Base-by-base conservation (phyloP, 2,113 vertebrate species). In the Oreocharis arfaki region DNA sequence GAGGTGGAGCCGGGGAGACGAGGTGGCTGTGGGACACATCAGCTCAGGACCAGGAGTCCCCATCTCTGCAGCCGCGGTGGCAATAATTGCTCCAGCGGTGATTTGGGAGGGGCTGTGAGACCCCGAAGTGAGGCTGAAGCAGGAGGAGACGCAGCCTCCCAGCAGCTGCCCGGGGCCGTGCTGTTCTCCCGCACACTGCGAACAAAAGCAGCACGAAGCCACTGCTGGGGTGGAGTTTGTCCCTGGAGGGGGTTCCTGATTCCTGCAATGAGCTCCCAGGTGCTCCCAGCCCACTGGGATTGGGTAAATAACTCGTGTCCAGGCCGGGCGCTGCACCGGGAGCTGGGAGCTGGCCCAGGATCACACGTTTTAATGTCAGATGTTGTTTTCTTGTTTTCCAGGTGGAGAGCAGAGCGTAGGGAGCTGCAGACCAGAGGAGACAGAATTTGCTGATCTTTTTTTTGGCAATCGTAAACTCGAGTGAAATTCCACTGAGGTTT, bases 141-240 rank as follows among this genome's bases (percentile, higher is more conserved):
- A 18, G 52, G 28, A 70, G 52, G 15, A 63, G 61, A 6, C 0
- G 65, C 1, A 3, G 28, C 33, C 78, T 3, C 27, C 2, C 5
- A 13, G 49, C 41, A 21, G 52, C 90, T 77, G 77, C 53, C 44
- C 46, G 39, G 46, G 44, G 26, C 47, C 0, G 0, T 32, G 60
- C 61, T 85, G 52, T 7, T 76, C 83, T 42, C 74, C 88, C 12
- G 1, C 11, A 3, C 1, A 0, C 37, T 3, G 1, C 0, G 0
- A 82, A 9, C 18, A 35, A 35, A 77, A n/a, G 6, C 19, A 30
- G 5, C 67, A 37, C 27, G 65, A 28, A 33, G 1, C 3, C 64
- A 9, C 50, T 19, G 23, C 4, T 1, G 4, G 67, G 32, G 13
- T 4, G 46, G 41, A 15, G 1, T 23, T 60, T 44, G 22, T 28